phyloP scores from a whole-genome alignment of 2,888 invertebrate genomes.

The Aethes cnicana region DNA sequence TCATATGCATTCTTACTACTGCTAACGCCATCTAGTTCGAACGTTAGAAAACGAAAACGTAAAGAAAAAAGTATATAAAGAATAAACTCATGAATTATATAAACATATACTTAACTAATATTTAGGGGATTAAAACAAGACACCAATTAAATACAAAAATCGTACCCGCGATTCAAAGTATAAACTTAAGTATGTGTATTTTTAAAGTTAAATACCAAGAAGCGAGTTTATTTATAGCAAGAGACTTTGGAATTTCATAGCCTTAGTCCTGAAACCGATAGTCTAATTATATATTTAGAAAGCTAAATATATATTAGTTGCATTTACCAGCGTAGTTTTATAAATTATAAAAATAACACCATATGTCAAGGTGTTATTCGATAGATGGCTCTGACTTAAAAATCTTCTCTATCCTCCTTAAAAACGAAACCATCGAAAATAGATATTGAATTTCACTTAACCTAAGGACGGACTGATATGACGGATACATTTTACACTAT shows the following conservation, averaged over 20 bases:
- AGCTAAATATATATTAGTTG: slow-evolving; percentile 64
- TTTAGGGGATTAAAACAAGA: background rate
- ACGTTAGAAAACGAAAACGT: background rate
- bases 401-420: slow-evolving; percentile 1
- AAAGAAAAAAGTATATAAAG: background rate
- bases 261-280: slow-evolving; percentile 54
- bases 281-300: slow-evolving; percentile 69
- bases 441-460: too few relatives aligned
- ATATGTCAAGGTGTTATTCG: slow-evolving; percentile 29
- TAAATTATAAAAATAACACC: slow-evolving; percentile 9
- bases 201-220: slow-evolving; percentile 31
- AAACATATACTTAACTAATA: background rate
- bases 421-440: too few relatives aligned
- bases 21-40: background rate
- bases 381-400: slow-evolving; percentile 37
- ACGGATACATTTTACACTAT: too few relatives aligned
- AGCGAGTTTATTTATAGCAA: slow-evolving; percentile 28
- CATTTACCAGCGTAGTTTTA: slow-evolving; percentile 17
- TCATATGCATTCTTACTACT: background rate
- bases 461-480: too few relatives aligned
- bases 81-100: background rate
- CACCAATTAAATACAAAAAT: slow-evolving; percentile 3
- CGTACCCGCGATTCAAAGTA: slow-evolving; percentile 12
- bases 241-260: slow-evolving; percentile 74
- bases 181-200: slow-evolving; percentile 22